These are phyloP conservation scores for Latrodectus hesperus DNA, from an alignment of 2,888 invertebrate species.

Conservation along the genomic window DNA sequence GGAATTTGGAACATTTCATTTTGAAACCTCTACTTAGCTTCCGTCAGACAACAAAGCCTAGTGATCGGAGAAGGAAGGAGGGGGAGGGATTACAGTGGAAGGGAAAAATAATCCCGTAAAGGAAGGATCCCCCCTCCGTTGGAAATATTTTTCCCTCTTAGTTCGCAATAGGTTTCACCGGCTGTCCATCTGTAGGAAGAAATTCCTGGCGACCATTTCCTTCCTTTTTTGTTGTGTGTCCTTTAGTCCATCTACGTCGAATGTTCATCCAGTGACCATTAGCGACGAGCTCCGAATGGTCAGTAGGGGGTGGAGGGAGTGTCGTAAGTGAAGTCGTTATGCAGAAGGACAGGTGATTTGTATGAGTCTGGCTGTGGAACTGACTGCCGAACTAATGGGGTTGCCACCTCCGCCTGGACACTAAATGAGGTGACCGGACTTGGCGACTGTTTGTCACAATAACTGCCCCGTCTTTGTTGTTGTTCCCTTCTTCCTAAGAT, in stretches of 20 bases:
- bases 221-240: not conserved
- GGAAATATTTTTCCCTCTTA: not conserved
- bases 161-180: not conserved
- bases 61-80: too few species aligned
- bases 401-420: constrained; percentile 37
- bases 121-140: not conserved
- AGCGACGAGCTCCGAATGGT: constrained; percentile 33
- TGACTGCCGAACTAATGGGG: constrained; percentile 56
- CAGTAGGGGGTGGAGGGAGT: not conserved
- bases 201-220: not conserved
- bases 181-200: not conserved
- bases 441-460: constrained; percentile 47
- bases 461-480: constrained; percentile 15
- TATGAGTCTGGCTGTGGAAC: constrained; percentile 28
- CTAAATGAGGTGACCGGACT: constrained; percentile 44
- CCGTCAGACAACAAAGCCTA: too few species aligned
- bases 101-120: not conserved
- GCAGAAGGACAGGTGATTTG: constrained; percentile 61
- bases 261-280: constrained; percentile 57
- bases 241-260: constrained; percentile 22
- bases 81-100: too few species aligned
- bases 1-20: too few species aligned
- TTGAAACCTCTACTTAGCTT: too few species aligned
- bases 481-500: too few species aligned
- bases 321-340: constrained; percentile 61